Evolutionary conservation across 1,140 invertebrate genomes (phyloP), one percentile per base, ranked within the genome.

Genomic region (Vanessa tameamea): DNA sequence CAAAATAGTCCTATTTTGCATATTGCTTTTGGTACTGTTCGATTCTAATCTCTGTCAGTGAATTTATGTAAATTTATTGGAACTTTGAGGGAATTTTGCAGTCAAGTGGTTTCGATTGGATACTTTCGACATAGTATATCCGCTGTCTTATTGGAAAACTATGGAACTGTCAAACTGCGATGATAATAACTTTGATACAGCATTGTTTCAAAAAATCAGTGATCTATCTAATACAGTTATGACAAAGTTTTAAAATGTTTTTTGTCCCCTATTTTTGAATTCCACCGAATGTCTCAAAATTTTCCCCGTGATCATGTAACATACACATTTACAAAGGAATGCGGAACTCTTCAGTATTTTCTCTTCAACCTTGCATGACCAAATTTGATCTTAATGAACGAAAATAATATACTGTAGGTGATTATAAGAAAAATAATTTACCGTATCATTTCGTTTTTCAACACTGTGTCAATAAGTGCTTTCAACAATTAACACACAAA

Each of bases 401-500:
- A 15, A 53, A 53, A 53, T 53, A 53, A 53, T 53, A 50, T 6
- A 6, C 12, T 5, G 5, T n/a, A 55, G n/a, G 6, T 55, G 48
- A n/a, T 55, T 55, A 20, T 16, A 20, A 55, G 15, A 55, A 11
- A 20, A 55, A 16, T 16, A 20, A 16, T 55, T 59, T 61, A 31
- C 23, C 57, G 26, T 61, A 37, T 61, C 57, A 61, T 70, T 14
- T 70, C 43, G 20, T 57, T 57, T 53, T 57, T 12, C 48, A 20
- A 70, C 47, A 63, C 57, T 51, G 57, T 61, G 57, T 61, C 57
- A 31, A 37, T 61, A 37, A 48, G 47, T 73, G 65, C 64, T 77
- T 73, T 77, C 61, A 72, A 73, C 75, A 77, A 77, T 77, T 72
- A 77, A 64, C 75, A 72, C 75, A 72, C 57, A 61, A n/a, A 37